phyloP scores from a whole-genome alignment of 2,888 invertebrate genomes.

The Axea sp. region DNA sequence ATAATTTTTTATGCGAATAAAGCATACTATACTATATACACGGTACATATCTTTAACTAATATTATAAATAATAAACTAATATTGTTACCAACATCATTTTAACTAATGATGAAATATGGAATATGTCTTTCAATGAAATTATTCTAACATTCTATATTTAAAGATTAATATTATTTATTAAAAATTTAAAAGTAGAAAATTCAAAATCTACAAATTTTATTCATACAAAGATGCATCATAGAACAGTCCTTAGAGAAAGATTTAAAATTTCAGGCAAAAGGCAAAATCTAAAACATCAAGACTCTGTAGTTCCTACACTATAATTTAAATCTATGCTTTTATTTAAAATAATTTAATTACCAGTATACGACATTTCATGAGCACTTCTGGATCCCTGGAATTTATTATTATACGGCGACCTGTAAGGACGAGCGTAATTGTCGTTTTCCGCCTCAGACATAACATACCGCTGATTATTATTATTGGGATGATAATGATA shows the following conservation, averaged over 20 bases:
- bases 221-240: slow-evolving; percentile 52
- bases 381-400: slow-evolving; percentile 82
- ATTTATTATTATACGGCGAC: slow-evolving; percentile 75
- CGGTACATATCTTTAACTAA: too few species aligned
- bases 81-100: not conserved
- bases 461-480: slow-evolving; percentile 80
- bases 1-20: too few species aligned
- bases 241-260: slow-evolving; percentile 32
- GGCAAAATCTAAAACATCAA: slow-evolving; percentile 58
- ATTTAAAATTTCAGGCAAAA: slow-evolving; percentile 44
- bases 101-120: not conserved
- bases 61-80: not conserved
- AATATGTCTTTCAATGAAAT: slow-evolving; percentile 22
- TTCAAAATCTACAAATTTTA: slow-evolving; percentile 30
- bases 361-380: slow-evolving; percentile 84
- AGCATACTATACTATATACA: too few species aligned
- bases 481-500: slow-evolving; percentile 77
- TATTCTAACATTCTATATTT: slow-evolving; percentile 13
- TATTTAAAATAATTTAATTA: slow-evolving; percentile 49
- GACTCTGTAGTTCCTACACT: slow-evolving; percentile 35
- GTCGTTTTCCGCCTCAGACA: slow-evolving; percentile 79
- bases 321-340: slow-evolving; percentile 22
- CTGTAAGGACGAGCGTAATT: slow-evolving; percentile 75
- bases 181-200: slow-evolving; percentile 14
- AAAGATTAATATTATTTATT: slow-evolving; percentile 14